These are phyloP conservation scores for Trichonephila clavata DNA, from an alignment of 1,140 invertebrate genomes.

Conservation along the genomic window DNA sequence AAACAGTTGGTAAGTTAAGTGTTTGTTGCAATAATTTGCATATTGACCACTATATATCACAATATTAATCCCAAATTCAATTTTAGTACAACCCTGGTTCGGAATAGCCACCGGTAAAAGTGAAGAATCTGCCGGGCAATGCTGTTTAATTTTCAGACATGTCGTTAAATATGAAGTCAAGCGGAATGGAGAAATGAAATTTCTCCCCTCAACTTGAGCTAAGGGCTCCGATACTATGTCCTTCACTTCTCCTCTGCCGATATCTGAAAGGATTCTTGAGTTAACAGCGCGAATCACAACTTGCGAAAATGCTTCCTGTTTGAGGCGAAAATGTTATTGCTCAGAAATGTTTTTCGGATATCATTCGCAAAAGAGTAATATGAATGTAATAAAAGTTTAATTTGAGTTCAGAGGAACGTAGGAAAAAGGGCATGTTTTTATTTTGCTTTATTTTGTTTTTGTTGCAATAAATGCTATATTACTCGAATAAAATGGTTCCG, in stretches of 20 bases:
- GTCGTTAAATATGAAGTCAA: slow-evolving; percentile 64
- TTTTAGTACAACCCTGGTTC: background rate
- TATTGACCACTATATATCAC: no score
- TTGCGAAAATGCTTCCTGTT: slow-evolving; percentile 7
- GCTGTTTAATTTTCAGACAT: slow-evolving; percentile 64
- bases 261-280: slow-evolving; percentile 3
- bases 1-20: no score
- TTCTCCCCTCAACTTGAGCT: slow-evolving; percentile 36
- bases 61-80: no score
- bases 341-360: background rate
- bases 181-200: slow-evolving; percentile 67
- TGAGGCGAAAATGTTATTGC: slow-evolving; percentile 34
- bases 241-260: slow-evolving; percentile 40
- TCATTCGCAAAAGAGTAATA: background rate
- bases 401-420: background rate
- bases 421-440: background rate
- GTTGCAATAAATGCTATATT: background rate
- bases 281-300: slow-evolving; percentile 40
- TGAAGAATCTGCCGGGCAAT: slow-evolving; percentile 49
- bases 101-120: slow-evolving; percentile 18
- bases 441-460: background rate
- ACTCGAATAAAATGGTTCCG: background rate
- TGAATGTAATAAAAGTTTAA: slow-evolving; percentile 29
- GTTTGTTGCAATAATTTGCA: no score
- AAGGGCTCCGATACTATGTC: background rate